Base-by-base conservation (phyloP, 2,888 invertebrate species). In the Sinopyrophorus schimmeli region DNA sequence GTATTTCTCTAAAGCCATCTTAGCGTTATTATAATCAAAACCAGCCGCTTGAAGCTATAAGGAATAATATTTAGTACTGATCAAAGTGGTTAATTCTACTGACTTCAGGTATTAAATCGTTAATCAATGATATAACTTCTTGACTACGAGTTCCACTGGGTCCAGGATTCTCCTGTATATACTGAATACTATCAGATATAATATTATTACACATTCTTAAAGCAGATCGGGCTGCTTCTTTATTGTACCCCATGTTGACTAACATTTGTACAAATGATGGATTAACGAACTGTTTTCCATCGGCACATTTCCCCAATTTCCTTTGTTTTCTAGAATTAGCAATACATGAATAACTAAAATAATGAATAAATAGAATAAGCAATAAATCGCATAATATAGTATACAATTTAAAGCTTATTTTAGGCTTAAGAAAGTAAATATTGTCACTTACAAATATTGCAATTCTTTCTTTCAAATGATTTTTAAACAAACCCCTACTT, bases 211-310 rank as follows among this genome's bases (percentile, higher is more conserved):
- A 71, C 64, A 79, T 79, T 51, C 79, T 74, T 16, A 91, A 73
- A 1, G 89, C 89, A 2, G 74, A 67, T 0, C 78, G 69, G 0
- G 84, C 83, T 4, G 80, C 68, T 3, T 78, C 74, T 11, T 79
- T 76, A 3, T 78, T 62, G 71, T 79, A 90, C 0, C 90, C 90
- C 88, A 90, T 89, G 24, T 77, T 78, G 17, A 76, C 73, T 7
- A 87, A 69, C 23, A 78, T 79, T 5, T 73, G 72, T 32, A 81
- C 72, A 53, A 79, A 74, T 37, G 71, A 70, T 9, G 73, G 70
- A 58, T 75, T 76, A 14, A 83, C 80, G 59, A 71, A 76, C 48
- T 77, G 75, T 2, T 76, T 69, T 0, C 84, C 83, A 67, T 83
- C 81, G 6, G 64, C 71, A 59, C 85, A 85, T 48, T 75, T 68